phyloP scores from a whole-genome alignment of 2,888 invertebrate species.

The Clostera curtula region DNA sequence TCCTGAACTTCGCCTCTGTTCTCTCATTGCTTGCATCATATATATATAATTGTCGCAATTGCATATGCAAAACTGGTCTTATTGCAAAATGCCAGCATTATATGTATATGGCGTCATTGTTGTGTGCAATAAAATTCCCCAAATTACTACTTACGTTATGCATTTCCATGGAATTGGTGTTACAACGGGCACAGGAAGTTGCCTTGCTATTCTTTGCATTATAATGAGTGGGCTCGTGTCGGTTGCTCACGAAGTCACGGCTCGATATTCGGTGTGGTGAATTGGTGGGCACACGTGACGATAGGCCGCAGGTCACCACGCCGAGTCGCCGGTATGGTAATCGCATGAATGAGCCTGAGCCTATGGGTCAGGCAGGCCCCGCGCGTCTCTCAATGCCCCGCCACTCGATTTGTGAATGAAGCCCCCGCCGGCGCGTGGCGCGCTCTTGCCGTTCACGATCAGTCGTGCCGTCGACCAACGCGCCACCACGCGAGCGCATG shows the following conservation, averaged over 20 bases:
- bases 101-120: conserved; percentile 22
- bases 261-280: conserved; percentile 22
- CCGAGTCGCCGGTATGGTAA: conserved; percentile 29
- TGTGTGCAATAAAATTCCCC: conserved; percentile 23
- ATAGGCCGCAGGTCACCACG: conserved; percentile 23
- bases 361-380: conserved; percentile 33
- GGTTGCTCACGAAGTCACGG: conserved; percentile 18
- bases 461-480: conserved; percentile 63
- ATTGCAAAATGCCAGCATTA: conserved; percentile 27
- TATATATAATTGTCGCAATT: conserved; percentile 29
- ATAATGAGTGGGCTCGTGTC: conserved; percentile 19
- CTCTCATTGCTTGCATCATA: conserved; percentile 36
- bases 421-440: conserved; percentile 68
- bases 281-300: conserved; percentile 24
- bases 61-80: conserved; percentile 28
- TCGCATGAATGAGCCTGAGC: conserved; percentile 65
- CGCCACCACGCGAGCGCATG: conserved; percentile 60
- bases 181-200: conserved; percentile 27
- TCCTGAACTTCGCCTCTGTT: conserved; percentile 43
- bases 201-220: conserved; percentile 28
- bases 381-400: conserved; percentile 43
- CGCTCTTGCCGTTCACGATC: conserved; percentile 46
- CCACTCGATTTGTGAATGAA: conserved; percentile 69
- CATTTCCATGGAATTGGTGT: conserved; percentile 22
- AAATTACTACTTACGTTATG: conserved; percentile 19